These are phyloP conservation scores for Orthonevra nobilis DNA, from an alignment of 2,888 invertebrate species.

Conservation along the genomic window DNA sequence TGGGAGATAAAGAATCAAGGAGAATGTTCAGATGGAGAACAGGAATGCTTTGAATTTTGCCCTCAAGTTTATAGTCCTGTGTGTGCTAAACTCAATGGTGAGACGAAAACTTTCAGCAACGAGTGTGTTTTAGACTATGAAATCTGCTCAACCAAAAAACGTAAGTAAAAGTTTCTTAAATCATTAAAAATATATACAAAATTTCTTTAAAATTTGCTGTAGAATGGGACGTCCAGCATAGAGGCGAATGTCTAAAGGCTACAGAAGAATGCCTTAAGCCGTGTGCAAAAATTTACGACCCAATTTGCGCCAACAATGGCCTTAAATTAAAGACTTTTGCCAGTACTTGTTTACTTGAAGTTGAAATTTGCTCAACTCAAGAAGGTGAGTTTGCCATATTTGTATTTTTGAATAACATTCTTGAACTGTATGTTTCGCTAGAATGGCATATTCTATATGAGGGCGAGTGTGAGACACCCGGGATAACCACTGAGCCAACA, in stretches of 20 bases:
- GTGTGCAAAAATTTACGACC: constrained; percentile 17
- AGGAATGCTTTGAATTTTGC: constrained; percentile 28
- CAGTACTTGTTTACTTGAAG: constrained; percentile 10
- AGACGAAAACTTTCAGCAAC: constrained; percentile 40
- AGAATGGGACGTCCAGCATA: constrained; percentile 14
- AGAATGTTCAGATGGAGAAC: constrained; percentile 24
- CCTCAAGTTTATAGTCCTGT: constrained; percentile 54
- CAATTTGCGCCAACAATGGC: constrained; percentile 26
- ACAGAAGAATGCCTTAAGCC: not conserved
- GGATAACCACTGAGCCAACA: not conserved
- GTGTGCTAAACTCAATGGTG: constrained; percentile 49
- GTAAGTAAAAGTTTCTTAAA: constrained; percentile 9
- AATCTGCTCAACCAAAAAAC: constrained; percentile 23
- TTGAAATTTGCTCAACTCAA: not conserved
- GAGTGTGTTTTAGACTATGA: constrained; percentile 48
- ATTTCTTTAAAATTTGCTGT: not conserved
- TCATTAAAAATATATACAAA: not conserved
- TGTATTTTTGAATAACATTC: not conserved
- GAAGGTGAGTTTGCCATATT: not conserved
- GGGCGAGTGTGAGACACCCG: constrained; percentile 8
- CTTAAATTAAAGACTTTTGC: constrained; percentile 13
- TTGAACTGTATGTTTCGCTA: not conserved
- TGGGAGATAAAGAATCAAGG: constrained; percentile 41
- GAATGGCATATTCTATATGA: constrained; percentile 23
- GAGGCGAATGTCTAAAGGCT: constrained; percentile 6